These are phyloP conservation scores for Desmodus rotundus DNA, from an alignment of 2,113 vertebrate species.

Conservation along the genomic window DNA sequence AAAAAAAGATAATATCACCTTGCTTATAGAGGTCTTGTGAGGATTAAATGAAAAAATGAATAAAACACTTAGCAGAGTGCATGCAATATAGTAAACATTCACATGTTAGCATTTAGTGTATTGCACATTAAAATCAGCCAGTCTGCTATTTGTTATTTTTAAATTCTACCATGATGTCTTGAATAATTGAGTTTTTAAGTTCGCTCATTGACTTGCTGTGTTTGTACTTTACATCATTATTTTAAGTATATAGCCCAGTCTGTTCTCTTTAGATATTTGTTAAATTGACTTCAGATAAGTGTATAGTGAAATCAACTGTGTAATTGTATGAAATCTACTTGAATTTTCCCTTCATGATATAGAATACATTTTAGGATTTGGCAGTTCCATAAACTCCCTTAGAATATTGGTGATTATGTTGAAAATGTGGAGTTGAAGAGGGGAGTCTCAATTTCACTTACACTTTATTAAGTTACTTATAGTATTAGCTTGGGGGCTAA, in stretches of 20 bases:
- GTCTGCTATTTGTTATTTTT: not conserved
- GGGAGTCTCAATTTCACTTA: not conserved
- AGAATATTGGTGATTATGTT: slow-evolving; percentile 10
- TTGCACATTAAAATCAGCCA: not conserved
- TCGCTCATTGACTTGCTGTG: not conserved
- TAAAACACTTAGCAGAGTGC: not conserved
- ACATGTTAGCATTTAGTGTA: slow-evolving; percentile 6
- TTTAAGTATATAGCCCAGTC: not conserved
- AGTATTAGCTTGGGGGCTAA: not conserved
- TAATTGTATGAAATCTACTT: slow-evolving; percentile 20
- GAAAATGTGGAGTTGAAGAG: not conserved
- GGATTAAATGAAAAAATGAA: slow-evolving; percentile 21
- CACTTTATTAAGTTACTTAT: not conserved
- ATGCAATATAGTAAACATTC: not conserved
- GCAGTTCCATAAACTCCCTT: not conserved
- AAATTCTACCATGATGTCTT: not conserved
- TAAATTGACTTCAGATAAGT: not conserved
- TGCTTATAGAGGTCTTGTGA: not conserved
- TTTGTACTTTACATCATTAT: not conserved
- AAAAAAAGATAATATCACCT: not conserved
- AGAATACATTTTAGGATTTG: slow-evolving; percentile 13
- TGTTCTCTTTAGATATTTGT: slow-evolving; percentile 11
- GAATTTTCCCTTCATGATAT: not conserved
- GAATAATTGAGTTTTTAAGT: slow-evolving; percentile 34
- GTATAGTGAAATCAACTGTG: not conserved